Percentiles rank a stretch among this genome's conserved stretches.
These are phyloP conservation scores for Neodiprion lecontei DNA, from an alignment of 1,140 invertebrate genomes.

Conservation along the genomic window DNA sequence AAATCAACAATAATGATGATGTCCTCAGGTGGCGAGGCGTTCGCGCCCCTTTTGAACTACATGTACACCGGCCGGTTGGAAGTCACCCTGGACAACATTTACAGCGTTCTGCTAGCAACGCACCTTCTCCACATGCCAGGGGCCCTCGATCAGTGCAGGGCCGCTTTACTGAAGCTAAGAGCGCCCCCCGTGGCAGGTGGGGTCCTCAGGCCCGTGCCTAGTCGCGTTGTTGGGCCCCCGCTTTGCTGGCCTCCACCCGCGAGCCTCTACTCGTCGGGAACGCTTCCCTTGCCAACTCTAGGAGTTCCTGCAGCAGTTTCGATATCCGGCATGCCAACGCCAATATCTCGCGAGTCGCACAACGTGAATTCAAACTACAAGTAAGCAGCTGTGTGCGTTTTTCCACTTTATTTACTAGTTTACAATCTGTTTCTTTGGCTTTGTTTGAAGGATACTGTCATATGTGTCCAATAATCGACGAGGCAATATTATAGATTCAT, in stretches of 20 bases:
- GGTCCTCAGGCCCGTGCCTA: conserved; percentile 54
- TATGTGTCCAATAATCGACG: no score
- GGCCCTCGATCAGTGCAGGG: conserved; percentile 72
- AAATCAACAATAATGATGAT: not conserved
- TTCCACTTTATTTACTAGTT: no score
- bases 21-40: conserved; percentile 67
- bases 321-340: not conserved
- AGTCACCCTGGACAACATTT: conserved; percentile 74
- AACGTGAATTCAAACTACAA: not conserved
- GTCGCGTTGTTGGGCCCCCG: conserved; percentile 45
- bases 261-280: conserved; percentile 33
- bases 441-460: no score
- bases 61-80: conserved; percentile 81
- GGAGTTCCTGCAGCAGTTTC: not conserved
- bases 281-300: conserved; percentile 47
- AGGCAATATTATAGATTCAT: no score
- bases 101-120: conserved; percentile 75
- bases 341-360: not conserved
- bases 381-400: not conserved
- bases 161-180: conserved; percentile 56
- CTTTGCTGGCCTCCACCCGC: conserved; percentile 51
- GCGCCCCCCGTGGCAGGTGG: conserved; percentile 49
- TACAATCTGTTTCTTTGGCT: no score
- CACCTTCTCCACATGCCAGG: conserved; percentile 79
- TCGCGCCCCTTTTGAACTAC: conserved; percentile 75